Base-by-base conservation (phyloP, 2,113 vertebrate genomes). In the Spea bombifrons region DNA sequence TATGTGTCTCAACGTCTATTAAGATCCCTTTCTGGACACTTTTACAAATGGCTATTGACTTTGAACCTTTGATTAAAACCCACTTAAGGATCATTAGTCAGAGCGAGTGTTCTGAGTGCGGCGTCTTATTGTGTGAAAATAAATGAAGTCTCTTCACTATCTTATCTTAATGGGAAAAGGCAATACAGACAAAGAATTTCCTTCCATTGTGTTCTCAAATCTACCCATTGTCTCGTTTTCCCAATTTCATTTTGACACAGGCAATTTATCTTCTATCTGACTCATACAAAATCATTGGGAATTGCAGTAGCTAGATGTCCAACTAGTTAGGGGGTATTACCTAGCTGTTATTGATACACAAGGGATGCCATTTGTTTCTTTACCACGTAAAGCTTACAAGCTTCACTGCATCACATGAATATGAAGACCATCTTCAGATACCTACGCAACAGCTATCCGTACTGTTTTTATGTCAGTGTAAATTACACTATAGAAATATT, bases 121-220 rank as follows among this genome's bases (percentile, higher is more conserved):
- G 81, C 10, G 84, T 83, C 88, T 88, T 85, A 78, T 84, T 88
- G 84, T 10, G 63, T 75, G 71, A 74, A 80, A 80, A 80, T 74
- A 74, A 80, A 74, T 80, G 64, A 68, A 80, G 71, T 68, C 64
- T 44, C 52, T 59, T n/a, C 78, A 73, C 82, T 91, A 88, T 91
- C 90, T 92, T 90, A 92, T 91, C 88, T 80, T 89, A 85, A 88
- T 87, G 90, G 90, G 91, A 92, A 92, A 84, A 93, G 88, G 90
- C 90, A 91, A 91, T 90, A 89, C 86, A 91, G 91, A 87, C 90
- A 89, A 90, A 91, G 91, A 90, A 89, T 92, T 90, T 90, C 88
- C 90, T 92, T 88, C 85, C 86, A 83, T 83, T 75, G 17, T 84
- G 87, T 81, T 83, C 81, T 89, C 85, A 84, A 89, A 88, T 88